These are phyloP conservation scores for Chauna torquata DNA, from an alignment of 2,113 vertebrate genomes.

Conservation along the genomic window DNA sequence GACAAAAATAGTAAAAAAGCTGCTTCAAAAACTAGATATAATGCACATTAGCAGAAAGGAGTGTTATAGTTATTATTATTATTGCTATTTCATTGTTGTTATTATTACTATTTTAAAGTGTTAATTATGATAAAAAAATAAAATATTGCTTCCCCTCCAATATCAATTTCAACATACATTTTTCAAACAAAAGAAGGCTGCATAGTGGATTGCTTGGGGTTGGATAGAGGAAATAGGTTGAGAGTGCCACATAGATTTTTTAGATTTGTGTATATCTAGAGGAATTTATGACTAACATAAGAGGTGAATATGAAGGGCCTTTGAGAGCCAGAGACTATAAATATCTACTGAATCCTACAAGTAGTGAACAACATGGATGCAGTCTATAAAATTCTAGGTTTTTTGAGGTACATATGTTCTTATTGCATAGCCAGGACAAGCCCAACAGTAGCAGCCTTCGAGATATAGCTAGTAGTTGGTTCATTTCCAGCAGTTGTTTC, in stretches of 20 bases:
- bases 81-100: background rate
- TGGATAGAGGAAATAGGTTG: fast-evolving
- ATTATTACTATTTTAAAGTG: background rate
- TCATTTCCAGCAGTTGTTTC: constrained; percentile 46
- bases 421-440: background rate
- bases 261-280: background rate
- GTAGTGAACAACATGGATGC: background rate
- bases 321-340: background rate
- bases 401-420: background rate
- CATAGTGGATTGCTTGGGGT: background rate
- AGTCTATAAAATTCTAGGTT: background rate
- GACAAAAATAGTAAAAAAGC: background rate
- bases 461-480: background rate
- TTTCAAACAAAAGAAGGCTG: background rate
- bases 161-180: background rate
- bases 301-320: background rate
- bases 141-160: background rate
- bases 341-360: background rate
- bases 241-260: background rate
- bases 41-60: background rate
- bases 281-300: background rate
- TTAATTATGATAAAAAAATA: background rate
- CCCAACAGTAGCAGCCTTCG: background rate
- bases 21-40: background rate
- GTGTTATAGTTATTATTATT: no score